Evolutionary conservation across 2,888 invertebrate species (phyloP), one percentile per base, ranked within the genome.

Genomic region (Gonocerus acuteangulatus): DNA sequence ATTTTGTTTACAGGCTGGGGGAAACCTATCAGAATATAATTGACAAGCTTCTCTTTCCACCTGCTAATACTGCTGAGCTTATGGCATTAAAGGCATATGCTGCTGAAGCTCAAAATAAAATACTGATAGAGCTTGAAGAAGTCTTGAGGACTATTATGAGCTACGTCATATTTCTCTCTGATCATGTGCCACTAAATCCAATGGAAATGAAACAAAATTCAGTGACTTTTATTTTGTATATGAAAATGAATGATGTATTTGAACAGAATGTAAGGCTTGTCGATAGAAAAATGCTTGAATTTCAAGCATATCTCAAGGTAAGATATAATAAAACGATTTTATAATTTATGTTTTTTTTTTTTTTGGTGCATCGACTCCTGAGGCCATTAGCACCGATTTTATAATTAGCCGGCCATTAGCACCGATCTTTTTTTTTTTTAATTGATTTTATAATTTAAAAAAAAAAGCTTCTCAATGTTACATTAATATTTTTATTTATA

Each of bases 121-220:
- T 84, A 0, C 75, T 89, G 1, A 75, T 78, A 0, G 81, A 85
- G 66, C 84, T 94, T 84, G 89, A 93, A 73, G 82, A 85, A 60
- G 80, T 85, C 44, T 76, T 95, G 7, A 80, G 80, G 62, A 77
- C 81, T 58, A 68, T 70, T 16, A 77, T 89, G 79, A 76, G 78
- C 60, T 87, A 89, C 70, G 86, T 95, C 52, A 74, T 86, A 49
- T 94, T 93, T 75, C 76, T 95, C 7, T 85, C 89, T 3, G 92
- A 95, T 73, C 87, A 89, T 70, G 84, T 85, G 0, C 77, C 79
- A 4, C 85, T 91, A 68, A 84, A 89, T 0, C 86, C 91, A 0
- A 77, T 89, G 2, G 92, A 95, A 75, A 85, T 95, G 71, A 89
- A 93, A 70, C 86, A 89, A 39, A 95, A 94, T 72, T 89, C 88